Conservation (phyloP, 2,888 invertebrate genomes). For the Epinotia ramella region DNA sequence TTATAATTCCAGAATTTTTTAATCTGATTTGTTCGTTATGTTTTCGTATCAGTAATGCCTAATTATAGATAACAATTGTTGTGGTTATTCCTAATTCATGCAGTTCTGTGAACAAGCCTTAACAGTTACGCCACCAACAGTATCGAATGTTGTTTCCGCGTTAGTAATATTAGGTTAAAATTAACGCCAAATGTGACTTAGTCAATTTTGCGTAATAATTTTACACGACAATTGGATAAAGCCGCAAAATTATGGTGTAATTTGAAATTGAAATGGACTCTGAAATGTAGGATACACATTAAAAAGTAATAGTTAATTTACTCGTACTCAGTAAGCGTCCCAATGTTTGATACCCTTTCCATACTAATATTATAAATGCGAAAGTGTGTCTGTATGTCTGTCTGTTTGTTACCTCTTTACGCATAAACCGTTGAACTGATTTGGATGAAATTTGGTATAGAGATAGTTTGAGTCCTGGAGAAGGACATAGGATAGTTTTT, state of each 20-base stretch:
- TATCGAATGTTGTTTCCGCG: constrained; percentile 20
- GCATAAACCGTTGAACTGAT: no score
- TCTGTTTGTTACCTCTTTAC: no score
- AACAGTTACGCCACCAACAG: constrained; percentile 4
- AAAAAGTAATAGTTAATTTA: no score
- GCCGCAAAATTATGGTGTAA: background rate
- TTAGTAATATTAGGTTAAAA: constrained; percentile 32
- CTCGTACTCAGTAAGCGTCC: background rate
- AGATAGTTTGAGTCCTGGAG: no score
- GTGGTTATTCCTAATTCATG: background rate
- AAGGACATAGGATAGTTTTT: no score
- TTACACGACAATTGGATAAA: constrained; percentile 8
- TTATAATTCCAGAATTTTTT: no score
- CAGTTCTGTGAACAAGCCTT: constrained; percentile 16
- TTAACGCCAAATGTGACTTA: constrained; percentile 22
- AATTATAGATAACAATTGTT: no score
- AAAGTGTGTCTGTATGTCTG: no score
- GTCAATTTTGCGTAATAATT: constrained; percentile 29
- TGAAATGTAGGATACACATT: no score
- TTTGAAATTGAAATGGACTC: background rate
- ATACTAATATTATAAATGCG: no score
- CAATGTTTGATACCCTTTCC: no score
- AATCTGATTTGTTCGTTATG: background rate
- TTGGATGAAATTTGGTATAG: no score
- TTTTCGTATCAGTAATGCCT: background rate